Base-by-base conservation (phyloP, 2,797 vertebrate species). In the Sardinella longiceps region DNA sequence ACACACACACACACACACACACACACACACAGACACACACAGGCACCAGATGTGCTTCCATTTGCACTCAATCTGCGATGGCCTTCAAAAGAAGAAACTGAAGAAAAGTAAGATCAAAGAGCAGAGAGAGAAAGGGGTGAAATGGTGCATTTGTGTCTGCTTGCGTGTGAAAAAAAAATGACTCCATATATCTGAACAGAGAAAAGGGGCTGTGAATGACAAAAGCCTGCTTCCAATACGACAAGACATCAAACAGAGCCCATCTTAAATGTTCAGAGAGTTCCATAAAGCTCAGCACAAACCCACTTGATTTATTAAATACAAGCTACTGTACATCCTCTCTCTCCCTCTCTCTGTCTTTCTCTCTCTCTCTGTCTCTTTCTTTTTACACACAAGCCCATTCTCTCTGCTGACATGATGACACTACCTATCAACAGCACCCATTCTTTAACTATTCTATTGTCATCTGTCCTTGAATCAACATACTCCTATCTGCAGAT, bases 221-320 rank as follows among this genome's bases (percentile, higher is more conserved):
- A 66, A 66, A 48, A 48, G 11, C 51, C 51, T 53, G 51, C 51
- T 23, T 18, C 15, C 15, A 15, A 74, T 18, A 18, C 15, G 4
- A 53, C 20, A 3, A 18, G 50, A 15, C 15, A 53, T 53, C 50
- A 53, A 25, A 58, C n/a, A 3, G 56, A 15, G 9, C 53, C 20
- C 56, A 60, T 60, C n/a, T 60, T n/a, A 60, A 60, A 60, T 60
- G 23, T 60, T 60, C n/a, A 60, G 53, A 60, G 53, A 56, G 53
- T 56, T n/a, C 53, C n/a, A 25, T 60, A 60, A 60, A 25, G 1
- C 7, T 60, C n/a, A 58, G 56, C 56, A 58, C 56, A 58, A 58
- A 58, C 23, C n/a, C n/a, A 25, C n/a, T 1, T n/a, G 0, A 58
- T 9, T n/a, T n/a, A 58, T 58, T 23, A 56, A 23, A n/a, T 5